Conservation (phyloP, 2,113 vertebrate genomes). For the Pelusios castaneus region DNA sequence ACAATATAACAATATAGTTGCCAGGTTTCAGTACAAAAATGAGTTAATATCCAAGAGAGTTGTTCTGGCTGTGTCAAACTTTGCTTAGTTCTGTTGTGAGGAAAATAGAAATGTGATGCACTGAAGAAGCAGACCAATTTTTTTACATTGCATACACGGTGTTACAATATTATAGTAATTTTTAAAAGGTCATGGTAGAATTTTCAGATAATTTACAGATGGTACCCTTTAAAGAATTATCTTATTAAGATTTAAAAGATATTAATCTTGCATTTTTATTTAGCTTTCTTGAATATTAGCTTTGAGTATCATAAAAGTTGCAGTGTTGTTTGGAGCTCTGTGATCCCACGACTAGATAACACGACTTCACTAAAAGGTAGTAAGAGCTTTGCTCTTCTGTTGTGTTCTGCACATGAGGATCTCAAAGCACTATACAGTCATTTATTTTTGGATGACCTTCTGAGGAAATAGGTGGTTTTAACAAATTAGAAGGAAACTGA, state of each 20-base stretch:
- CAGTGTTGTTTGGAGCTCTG: neutral
- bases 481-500: rapidly evolving
- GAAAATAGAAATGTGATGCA: neutral
- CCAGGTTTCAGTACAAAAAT: neutral
- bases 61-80: neutral
- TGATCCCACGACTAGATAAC: neutral
- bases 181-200: neutral
- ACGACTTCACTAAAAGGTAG: neutral
- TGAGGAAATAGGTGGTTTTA: conserved; percentile 12
- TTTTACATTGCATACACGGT: neutral
- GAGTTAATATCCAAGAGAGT: neutral
- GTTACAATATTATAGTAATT: neutral
- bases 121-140: neutral
- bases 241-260: neutral
- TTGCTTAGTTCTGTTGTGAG: neutral
- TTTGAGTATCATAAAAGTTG: neutral
- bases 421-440: neutral
- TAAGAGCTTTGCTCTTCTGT: neutral
- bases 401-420: neutral
- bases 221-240: neutral
- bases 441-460: conserved; percentile 14
- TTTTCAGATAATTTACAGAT: neutral
- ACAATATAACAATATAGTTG: neutral
- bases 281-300: neutral
- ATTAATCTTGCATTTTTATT: neutral